Conservation (phyloP, 2,888 invertebrate genomes). For the Aphidius colemani region DNA sequence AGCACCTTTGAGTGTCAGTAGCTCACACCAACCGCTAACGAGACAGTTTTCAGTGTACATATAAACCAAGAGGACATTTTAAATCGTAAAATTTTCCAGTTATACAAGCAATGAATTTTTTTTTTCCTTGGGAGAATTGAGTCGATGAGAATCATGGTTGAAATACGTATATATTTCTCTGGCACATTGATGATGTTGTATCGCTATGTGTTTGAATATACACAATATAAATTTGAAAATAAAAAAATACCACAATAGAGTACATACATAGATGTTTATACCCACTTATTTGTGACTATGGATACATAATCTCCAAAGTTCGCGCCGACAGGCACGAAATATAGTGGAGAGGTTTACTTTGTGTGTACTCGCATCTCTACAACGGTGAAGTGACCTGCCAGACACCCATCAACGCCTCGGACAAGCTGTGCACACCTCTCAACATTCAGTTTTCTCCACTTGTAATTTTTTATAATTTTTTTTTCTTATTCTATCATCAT, state of each 20-base stretch:
- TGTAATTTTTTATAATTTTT: slow-evolving; percentile 1
- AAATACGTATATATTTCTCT: background rate
- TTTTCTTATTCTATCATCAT: slow-evolving; percentile 9
- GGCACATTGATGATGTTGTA: background rate
- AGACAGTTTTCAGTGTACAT: slow-evolving; percentile 44
- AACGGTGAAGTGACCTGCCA: slow-evolving; percentile 56
- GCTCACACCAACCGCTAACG: slow-evolving; percentile 42
- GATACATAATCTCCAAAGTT: background rate
- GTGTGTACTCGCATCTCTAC: slow-evolving; percentile 43
- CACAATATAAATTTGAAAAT: background rate
- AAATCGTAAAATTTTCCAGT: slow-evolving; percentile 44
- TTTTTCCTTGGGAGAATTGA: background rate
- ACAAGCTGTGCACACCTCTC: slow-evolving; percentile 31
- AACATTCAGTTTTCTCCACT: slow-evolving; percentile 31
- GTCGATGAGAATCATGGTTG: background rate
- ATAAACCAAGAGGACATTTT: slow-evolving; percentile 36
- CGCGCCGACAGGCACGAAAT: background rate
- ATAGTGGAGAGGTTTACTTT: slow-evolving; percentile 40
- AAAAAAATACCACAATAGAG: too few relatives aligned
- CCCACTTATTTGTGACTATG: background rate
- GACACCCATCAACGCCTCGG: slow-evolving; percentile 52
- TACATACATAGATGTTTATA: too few relatives aligned
- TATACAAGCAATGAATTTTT: slow-evolving; percentile 20
- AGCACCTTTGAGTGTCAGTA: slow-evolving; percentile 9
- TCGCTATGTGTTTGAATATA: background rate